Evolutionary conservation across 2,113 vertebrate genomes (phyloP), one percentile per base, ranked within the genome.

Genomic region (Eubucco bourcierii): DNA sequence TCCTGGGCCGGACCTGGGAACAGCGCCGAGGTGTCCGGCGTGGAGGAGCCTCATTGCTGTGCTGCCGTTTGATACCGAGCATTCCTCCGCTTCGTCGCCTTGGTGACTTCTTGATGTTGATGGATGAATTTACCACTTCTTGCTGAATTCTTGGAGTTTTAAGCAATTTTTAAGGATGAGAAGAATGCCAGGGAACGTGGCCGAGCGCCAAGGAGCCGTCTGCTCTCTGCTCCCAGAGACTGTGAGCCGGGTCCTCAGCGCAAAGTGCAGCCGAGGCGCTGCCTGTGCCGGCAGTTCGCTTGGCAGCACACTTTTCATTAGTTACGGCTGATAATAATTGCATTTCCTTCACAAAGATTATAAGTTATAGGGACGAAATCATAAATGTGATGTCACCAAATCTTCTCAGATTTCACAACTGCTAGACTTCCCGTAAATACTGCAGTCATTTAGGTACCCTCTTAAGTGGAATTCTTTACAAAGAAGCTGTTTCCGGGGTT

Each of bases 251-350:
- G 12, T 5, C 23, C 17, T 2, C 1, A 25, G 23, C 29, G 25
- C 3, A 0, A 8, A 1, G 20, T 0, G 7, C 33, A 4, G n/a
- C 67, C 15, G 19, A 7, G 19, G 15, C 1, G 0, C 8, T n/a
- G 0, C 2, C 8, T 15, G 33, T 1, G 9, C 12, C 17, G 2
- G 15, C 6, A 12, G 17, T 18, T 27, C 0, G 0, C 28, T 29
- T 25, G 10, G 0, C 12, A 9, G 1, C 4, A 1, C 1, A 5
- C 11, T 34, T 13, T 14, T 12, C 23, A 2, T 5, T 31, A 13
- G 12, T 33, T 14, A 16, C 9, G 5, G 11, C 6, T 6, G 6
- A 31, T 34, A 50, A 20, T 7, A 8, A 72, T 4, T 23, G 4
- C 3, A 20, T 33, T 2, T 29, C 25, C 15, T 28, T 78, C 2